Conservation (phyloP, 2,113 vertebrate genomes). For the Menidia beryllina region DNA sequence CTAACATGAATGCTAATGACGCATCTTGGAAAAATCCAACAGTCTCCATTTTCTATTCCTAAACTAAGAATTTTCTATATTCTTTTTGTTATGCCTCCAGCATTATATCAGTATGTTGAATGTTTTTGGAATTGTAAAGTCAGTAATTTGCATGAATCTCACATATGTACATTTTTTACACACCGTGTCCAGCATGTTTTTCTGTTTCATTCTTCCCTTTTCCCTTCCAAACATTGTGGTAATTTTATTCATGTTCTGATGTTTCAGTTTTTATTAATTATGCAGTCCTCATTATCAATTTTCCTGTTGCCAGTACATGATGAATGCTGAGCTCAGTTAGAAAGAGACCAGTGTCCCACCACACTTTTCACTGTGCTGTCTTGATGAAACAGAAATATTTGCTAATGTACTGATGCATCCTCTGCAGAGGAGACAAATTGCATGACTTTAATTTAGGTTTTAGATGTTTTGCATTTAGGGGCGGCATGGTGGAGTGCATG, state of each 20-base stretch:
- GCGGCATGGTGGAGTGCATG: too few relatives aligned
- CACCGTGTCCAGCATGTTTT: too few relatives aligned
- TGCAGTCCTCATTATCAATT: constrained; percentile 69
- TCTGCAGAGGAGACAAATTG: too few relatives aligned
- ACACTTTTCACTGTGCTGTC: constrained; percentile 7
- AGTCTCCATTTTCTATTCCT: too few relatives aligned
- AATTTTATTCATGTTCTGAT: constrained; percentile 66
- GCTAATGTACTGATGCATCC: too few relatives aligned
- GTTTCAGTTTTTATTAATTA: constrained; percentile 69
- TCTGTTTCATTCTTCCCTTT: constrained; percentile 8
- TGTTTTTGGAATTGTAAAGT: not conserved
- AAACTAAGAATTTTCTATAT: too few relatives aligned
- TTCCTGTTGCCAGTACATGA: constrained; percentile 69
- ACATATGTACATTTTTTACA: too few relatives aligned
- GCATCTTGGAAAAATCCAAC: too few relatives aligned
- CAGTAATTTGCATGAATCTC: not conserved
- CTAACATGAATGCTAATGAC: too few relatives aligned
- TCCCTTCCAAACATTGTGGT: constrained; percentile 37
- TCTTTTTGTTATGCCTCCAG: too few relatives aligned
- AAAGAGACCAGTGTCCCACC: constrained; percentile 50
- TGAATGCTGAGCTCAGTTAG: constrained; percentile 59
- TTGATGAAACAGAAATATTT: constrained; percentile 23
- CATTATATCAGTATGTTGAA: too few relatives aligned
- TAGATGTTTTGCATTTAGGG: not conserved
- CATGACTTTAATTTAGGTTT: too few relatives aligned